Evolutionary conservation across 2,888 invertebrate genomes (phyloP), one percentile per base, ranked within the genome.

Genomic region (Coecobrya sp.): DNA sequence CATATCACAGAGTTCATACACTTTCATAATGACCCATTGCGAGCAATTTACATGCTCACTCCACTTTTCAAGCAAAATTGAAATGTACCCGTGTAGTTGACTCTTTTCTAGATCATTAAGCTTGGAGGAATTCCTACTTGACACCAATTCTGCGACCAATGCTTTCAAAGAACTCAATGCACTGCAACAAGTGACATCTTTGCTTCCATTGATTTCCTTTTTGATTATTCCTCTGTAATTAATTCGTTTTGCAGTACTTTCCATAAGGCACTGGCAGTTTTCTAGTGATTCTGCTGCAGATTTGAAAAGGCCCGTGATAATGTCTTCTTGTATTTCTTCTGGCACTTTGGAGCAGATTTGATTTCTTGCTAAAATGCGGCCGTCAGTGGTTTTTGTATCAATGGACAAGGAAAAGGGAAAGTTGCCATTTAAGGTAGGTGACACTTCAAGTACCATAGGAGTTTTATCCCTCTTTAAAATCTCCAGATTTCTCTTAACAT

Each of bases 401-500:
- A 81, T 55, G 7, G 81, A 81, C n/a, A 81, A n/a, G 3, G 52
- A 30, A 81, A 81, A 81, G 27, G 16, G 52, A n/a, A 27, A 81
- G 3, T 52, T n/a, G 0, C 8, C 4, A 4, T 19, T 1, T 3
- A 7, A 16, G 0, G 7, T 55, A 7, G 52, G 16, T 55, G 1
- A n/a, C 13, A 27, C 8, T 27, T 52, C 81, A 16, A 81, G 27
- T 2, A 81, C 25, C 7, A 27, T 3, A 8, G 81, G 55, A 30
- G 0, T 30, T 7, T 81, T 81, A 7, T 55, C 81, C 27, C 19
- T 27, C 16, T 81, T 81, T 2, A 13, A 49, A 16, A 49, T 25
- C 4, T 76, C 22, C 0, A 49, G 0, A 22, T 11, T 76, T 16
- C 2, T 22, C 49, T 49, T 22, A 2, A 25, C 22, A 16, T 73